phyloP scores from a whole-genome alignment of 2,888 invertebrate species.

The Gastracanthus pulcherrimus region DNA sequence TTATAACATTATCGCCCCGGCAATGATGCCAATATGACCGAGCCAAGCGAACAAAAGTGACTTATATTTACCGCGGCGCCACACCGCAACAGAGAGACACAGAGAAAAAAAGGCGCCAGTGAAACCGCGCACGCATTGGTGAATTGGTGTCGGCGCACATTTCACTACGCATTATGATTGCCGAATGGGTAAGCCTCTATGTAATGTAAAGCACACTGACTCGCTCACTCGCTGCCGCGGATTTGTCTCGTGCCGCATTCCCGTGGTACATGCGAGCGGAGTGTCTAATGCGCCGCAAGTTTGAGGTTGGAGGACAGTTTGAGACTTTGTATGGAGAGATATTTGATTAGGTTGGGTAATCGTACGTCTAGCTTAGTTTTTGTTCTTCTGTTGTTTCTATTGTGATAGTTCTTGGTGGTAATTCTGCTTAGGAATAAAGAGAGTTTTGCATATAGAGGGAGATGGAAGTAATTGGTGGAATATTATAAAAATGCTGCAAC shows the following conservation, averaged over 20 bases:
- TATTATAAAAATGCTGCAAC: too few relatives aligned
- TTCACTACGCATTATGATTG: conserved; percentile 69
- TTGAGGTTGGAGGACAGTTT: not conserved
- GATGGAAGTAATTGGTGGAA: too few relatives aligned
- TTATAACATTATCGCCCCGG: conserved; percentile 4
- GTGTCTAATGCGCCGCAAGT: not conserved
- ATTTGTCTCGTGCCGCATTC: not conserved
- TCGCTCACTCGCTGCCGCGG: conserved; percentile 7
- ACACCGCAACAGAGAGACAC: not conserved
- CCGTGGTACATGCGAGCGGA: not conserved
- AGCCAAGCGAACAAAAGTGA: conserved; percentile 42
- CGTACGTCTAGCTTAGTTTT: too few relatives aligned
- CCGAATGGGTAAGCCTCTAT: conserved; percentile 72
- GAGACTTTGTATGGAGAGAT: not conserved
- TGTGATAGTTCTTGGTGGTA: too few relatives aligned
- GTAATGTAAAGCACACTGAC: too few relatives aligned
- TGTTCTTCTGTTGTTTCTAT: not conserved
- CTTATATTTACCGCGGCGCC: too few relatives aligned
- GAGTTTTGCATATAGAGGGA: too few relatives aligned
- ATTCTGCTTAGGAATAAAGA: too few relatives aligned
- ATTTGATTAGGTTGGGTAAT: not conserved
- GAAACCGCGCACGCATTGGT: conserved; percentile 28
- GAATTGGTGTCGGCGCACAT: conserved; percentile 51
- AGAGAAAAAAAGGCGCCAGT: conserved; percentile 11
- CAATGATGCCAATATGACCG: conserved; percentile 9